Evolutionary conservation across 2,888 invertebrate genomes (phyloP).

Genomic region (Tachina fera): DNA sequence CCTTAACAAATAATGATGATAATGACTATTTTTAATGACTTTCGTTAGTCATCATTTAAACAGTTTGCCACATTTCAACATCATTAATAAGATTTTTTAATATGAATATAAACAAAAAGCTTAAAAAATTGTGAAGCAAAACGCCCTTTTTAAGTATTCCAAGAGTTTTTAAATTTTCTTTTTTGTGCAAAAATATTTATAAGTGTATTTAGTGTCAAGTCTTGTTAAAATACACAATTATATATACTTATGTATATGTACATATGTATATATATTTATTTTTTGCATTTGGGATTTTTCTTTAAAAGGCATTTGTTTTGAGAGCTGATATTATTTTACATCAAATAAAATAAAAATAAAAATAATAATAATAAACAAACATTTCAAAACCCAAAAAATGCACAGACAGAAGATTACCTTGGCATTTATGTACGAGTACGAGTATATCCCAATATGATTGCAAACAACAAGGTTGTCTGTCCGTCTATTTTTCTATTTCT

Average conservation of each 20-base stretch:
- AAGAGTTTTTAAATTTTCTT: conserved; percentile 7
- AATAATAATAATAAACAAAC: conserved; percentile 32
- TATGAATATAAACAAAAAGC: neutral
- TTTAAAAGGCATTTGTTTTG: conserved; percentile 54
- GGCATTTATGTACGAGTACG: conserved; percentile 54
- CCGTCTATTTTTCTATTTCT: conserved; percentile 2
- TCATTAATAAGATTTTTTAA: neutral
- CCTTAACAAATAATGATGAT: conserved; percentile 26
- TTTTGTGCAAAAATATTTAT: neutral
- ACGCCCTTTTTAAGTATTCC: conserved; percentile 26
- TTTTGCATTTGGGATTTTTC: conserved; percentile 5
- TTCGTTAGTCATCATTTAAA: conserved; percentile 1
- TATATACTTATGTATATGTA: no score
- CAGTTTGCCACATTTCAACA: neutral
- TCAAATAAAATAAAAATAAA: neutral
- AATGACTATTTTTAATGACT: conserved; percentile 27
- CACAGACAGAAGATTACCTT: conserved; percentile 68
- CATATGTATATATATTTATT: neutral
- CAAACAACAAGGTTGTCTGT: neutral
- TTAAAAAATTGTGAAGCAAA: neutral
- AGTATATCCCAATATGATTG: neutral
- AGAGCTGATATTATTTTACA: conserved; percentile 64
- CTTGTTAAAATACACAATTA: conserved; percentile 30
- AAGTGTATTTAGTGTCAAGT: conserved; percentile 9
- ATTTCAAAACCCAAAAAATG: conserved; percentile 44